Evolutionary conservation across 2,888 invertebrate genomes (phyloP), one percentile per base, ranked within the genome.

Genomic region (Heliconius aoede): DNA sequence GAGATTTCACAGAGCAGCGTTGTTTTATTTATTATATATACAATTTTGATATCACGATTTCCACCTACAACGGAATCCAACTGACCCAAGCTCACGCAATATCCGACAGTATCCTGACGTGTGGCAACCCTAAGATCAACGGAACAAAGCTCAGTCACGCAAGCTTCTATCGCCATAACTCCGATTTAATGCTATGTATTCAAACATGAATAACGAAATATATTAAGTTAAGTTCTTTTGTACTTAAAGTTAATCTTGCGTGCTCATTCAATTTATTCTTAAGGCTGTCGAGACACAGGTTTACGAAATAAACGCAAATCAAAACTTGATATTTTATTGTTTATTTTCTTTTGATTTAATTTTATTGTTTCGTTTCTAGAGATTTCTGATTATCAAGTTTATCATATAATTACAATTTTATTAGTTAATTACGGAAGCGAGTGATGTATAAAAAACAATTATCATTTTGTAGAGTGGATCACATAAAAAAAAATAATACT

Each of bases 61-160:
- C 32, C 71, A 71, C 71, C 71, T 36, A 71, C 55, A 36, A 58
- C 24, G 40, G 40, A 40, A 40, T 71, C 15, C 24, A 36, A 58
- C n/a, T 58, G 71, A 60, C 72, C 72, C 60, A 60, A 24, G 24
- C 21, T 61, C 36, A 72, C 26, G 46, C 61, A 60, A 60, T 11
- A 60, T 36, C 62, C 55, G 64, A 64, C 40, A 65, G 32, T 24
- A 65, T 28, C 28, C 71, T 72, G 71, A 76, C 58, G 71, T 64
- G 61, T 76, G 75, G 75, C 72, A 72, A 72, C 71, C 71, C 58
- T 55, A 76, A 58, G 55, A 40, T 71, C 64, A 72, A 30, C 64
- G 32, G 55, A 76, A 75, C 76, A 78, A 78, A 79, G 74, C 74
- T 67, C 76, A 67, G 79, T 78, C 79, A 80, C 79, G 79, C 69